phyloP scores from a whole-genome alignment of 2,797 vertebrate species.

The Sus cebifrons region DNA sequence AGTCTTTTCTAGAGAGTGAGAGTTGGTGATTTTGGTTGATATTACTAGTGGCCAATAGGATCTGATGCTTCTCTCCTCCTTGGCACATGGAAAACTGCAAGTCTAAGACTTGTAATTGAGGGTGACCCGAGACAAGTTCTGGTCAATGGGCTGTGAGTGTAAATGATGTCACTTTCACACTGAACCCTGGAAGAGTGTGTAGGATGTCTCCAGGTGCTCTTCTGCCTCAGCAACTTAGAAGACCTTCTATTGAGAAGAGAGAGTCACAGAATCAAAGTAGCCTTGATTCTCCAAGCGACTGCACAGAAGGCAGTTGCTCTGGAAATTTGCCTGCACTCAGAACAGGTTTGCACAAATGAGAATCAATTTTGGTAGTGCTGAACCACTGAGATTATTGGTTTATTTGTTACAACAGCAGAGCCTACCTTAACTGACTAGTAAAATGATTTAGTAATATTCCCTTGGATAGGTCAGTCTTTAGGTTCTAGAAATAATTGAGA shows the following conservation, averaged over 20 bases:
- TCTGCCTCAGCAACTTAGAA: neutral
- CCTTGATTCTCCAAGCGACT: neutral
- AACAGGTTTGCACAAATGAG: neutral
- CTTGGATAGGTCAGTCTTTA: neutral
- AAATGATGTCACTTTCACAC: neutral
- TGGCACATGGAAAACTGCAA: neutral
- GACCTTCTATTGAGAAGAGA: neutral
- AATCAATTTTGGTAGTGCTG: neutral
- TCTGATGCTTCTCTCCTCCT: neutral
- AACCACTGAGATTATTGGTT: neutral
- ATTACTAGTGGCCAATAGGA: neutral
- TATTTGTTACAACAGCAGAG: neutral
- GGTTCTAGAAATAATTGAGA: neutral
- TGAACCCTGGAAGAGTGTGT: neutral
- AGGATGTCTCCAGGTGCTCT: neutral
- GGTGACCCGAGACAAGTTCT: neutral
- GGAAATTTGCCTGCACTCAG: neutral
- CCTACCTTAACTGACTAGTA: neutral
- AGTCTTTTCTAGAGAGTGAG: neutral
- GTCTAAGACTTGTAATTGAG: neutral
- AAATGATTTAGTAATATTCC: neutral
- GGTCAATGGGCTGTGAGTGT: neutral
- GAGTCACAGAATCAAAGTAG: neutral
- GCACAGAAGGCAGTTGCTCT: neutral
- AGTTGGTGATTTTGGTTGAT: neutral